phyloP scores from a whole-genome alignment of 2,113 vertebrate species.

The Misgurnus anguillicaudatus region DNA sequence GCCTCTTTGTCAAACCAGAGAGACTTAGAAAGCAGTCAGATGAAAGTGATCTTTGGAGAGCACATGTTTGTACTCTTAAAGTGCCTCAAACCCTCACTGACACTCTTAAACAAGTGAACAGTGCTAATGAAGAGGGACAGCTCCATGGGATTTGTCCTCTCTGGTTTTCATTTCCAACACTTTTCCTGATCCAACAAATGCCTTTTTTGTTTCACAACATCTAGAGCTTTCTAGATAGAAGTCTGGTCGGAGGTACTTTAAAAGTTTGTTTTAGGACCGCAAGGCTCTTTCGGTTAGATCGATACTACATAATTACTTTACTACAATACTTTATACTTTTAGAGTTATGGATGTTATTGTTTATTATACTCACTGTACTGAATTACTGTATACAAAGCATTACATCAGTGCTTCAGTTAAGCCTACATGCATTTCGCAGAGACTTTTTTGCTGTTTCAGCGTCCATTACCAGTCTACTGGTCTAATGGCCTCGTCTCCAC shows the following conservation, averaged over 20 bases:
- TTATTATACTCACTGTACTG: background rate
- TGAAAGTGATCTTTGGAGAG: slow-evolving; percentile 66
- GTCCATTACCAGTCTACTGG: slow-evolving; percentile 49
- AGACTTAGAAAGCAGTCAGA: slow-evolving; percentile 58
- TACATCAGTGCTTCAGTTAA: slow-evolving; percentile 31
- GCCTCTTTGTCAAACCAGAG: slow-evolving; percentile 65
- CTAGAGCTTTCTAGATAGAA: slow-evolving; percentile 28
- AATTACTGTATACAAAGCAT: background rate
- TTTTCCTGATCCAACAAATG: slow-evolving; percentile 70
- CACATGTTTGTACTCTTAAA: slow-evolving; percentile 67
- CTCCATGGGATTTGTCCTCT: slow-evolving; percentile 71
- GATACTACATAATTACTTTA: background rate
- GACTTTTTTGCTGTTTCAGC: slow-evolving; percentile 31
- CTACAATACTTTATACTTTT: slow-evolving; percentile 18
- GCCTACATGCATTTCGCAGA: too few species aligned
- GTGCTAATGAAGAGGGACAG: slow-evolving; percentile 78
- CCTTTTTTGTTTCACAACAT: slow-evolving; percentile 58
- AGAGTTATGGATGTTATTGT: slow-evolving; percentile 27
- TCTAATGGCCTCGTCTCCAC: slow-evolving; percentile 51
- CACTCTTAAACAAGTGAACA: slow-evolving; percentile 66
- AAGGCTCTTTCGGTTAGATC: slow-evolving; percentile 4
- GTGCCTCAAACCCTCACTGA: slow-evolving; percentile 54
- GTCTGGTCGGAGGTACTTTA: slow-evolving; percentile 8
- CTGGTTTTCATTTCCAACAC: slow-evolving; percentile 69
- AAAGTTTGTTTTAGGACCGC: slow-evolving; percentile 18